phyloP scores from a whole-genome alignment of 2,888 invertebrate genomes.

The Chaitophorus viminalis region DNA sequence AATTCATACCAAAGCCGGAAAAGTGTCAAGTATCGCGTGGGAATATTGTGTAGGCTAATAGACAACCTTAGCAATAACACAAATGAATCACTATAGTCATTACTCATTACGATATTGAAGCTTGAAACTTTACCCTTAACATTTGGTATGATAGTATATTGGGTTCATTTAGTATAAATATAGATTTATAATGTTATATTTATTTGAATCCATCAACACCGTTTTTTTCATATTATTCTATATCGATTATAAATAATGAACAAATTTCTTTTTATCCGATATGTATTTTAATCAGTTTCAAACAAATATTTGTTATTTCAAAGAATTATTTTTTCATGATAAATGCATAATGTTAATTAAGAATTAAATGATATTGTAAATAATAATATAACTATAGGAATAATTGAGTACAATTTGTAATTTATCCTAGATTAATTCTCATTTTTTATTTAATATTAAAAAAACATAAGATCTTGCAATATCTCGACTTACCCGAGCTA shows the following conservation, averaged over 20 bases:
- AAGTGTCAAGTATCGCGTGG: slow-evolving; percentile 60
- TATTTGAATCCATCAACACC: background rate
- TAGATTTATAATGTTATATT: background rate
- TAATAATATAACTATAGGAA: background rate
- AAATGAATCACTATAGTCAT: slow-evolving; percentile 48
- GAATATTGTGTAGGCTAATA: slow-evolving; percentile 49
- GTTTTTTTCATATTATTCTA: background rate
- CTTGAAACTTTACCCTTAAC: background rate
- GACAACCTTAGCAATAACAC: slow-evolving; percentile 24
- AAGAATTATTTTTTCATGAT: too few relatives aligned
- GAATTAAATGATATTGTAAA: background rate
- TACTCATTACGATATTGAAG: slow-evolving; percentile 44
- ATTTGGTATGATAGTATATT: background rate
- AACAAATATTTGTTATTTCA: background rate
- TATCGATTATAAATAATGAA: background rate
- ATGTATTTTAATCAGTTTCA: background rate
- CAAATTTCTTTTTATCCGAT: background rate
- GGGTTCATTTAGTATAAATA: background rate
- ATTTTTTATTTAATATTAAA: background rate
- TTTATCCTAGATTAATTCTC: background rate
- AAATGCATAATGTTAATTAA: background rate
- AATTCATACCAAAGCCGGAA: slow-evolving; percentile 54
- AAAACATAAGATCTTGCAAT: background rate
- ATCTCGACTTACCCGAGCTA: slow-evolving; percentile 81
- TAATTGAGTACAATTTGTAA: background rate